Evolutionary conservation across 2,797 vertebrate genomes (phyloP).

Genomic region (Parotocinclus haroldoi): DNA sequence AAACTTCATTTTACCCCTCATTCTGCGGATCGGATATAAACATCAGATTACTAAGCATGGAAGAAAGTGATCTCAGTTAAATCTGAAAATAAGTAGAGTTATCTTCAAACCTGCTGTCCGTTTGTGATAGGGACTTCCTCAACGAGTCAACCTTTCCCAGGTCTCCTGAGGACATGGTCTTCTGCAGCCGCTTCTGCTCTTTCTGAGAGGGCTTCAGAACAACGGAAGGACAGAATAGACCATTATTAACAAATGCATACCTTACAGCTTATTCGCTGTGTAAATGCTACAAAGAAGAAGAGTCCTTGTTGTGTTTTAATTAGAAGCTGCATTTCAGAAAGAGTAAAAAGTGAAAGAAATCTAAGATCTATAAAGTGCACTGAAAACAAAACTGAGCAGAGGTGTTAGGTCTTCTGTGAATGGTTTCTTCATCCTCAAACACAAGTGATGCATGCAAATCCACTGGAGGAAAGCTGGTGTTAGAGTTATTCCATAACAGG

Average conservation of each 20-base stretch:
- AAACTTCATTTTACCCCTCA: slow-evolving; percentile 89
- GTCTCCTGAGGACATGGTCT: slow-evolving; percentile 93
- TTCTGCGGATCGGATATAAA: slow-evolving; percentile 51
- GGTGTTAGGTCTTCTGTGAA: slow-evolving; percentile 11
- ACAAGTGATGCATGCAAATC: neutral
- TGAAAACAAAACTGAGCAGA: slow-evolving; percentile 18
- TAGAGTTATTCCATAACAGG: slow-evolving; percentile 9
- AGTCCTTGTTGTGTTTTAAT: neutral
- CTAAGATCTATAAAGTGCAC: slow-evolving; percentile 9
- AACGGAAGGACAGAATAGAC: slow-evolving; percentile 21
- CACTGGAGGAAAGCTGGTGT: slow-evolving; percentile 1
- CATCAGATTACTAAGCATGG: neutral
- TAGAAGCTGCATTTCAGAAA: no score
- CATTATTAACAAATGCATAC: neutral
- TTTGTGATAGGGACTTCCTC: slow-evolving; percentile 67
- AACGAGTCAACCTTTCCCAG: slow-evolving; percentile 74
- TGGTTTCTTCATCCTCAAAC: neutral
- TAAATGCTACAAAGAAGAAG: neutral
- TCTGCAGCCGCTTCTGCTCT: slow-evolving; percentile 81
- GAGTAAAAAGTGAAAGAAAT: slow-evolving; percentile 9
- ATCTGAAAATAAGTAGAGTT: neutral
- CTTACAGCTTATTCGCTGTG: no score
- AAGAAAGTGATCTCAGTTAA: neutral
- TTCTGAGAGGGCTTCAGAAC: slow-evolving; percentile 49
- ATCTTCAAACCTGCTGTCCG: slow-evolving; percentile 39